phyloP scores from a whole-genome alignment of 2,888 invertebrate species.

The Chironomus riparius region DNA sequence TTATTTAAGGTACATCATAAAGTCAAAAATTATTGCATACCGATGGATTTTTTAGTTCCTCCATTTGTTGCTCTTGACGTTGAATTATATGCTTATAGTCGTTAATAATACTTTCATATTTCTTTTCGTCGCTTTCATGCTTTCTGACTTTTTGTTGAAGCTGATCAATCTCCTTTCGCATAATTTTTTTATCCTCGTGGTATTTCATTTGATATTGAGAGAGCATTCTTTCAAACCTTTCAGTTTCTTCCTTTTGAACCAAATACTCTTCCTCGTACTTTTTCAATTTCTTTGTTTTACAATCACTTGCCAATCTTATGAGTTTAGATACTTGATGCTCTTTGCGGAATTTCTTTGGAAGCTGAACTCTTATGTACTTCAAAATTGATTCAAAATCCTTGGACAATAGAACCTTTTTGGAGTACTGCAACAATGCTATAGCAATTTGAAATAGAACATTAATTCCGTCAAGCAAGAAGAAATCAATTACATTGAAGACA shows the following conservation, averaged over 20 bases:
- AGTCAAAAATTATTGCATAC: neutral
- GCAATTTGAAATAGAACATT: conserved; percentile 96
- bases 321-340: conserved; percentile 83
- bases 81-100: conserved; percentile 91
- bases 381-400: conserved; percentile 96
- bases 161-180: conserved; percentile 46
- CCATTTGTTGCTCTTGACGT: conserved; percentile 71
- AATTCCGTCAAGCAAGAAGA: conserved; percentile 89
- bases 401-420: conserved; percentile 81
- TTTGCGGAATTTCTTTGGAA: conserved; percentile 92
- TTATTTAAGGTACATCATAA: neutral
- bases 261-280: conserved; percentile 91
- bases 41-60: conserved; percentile 49
- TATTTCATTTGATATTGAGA: conserved; percentile 60
- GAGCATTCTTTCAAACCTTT: conserved; percentile 54
- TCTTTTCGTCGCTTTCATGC: conserved; percentile 60
- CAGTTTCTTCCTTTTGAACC: conserved; percentile 59
- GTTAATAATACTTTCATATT: conserved; percentile 71
- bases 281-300: conserved; percentile 86
- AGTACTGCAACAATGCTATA: conserved; percentile 80
- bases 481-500: conserved; percentile 94
- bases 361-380: conserved; percentile 93
- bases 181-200: conserved; percentile 42
- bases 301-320: conserved; percentile 80
- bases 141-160: conserved; percentile 65